Conservation (phyloP, 2,113 vertebrate species). For the Dascyllus trimaculatus region DNA sequence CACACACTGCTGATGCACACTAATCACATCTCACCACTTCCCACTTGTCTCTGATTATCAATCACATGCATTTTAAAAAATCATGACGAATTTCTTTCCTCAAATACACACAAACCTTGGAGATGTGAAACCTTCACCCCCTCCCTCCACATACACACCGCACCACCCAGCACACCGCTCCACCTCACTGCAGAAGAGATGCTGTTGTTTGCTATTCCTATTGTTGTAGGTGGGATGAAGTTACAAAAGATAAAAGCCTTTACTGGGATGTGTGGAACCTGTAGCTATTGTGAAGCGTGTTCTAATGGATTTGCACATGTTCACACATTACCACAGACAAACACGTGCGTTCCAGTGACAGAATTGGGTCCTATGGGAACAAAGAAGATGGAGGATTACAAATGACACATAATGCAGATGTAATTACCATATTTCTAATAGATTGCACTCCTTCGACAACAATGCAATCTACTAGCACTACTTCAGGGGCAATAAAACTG, state of each 20-base stretch:
- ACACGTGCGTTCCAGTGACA: constrained; percentile 1
- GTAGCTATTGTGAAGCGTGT: constrained; percentile 5
- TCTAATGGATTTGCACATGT: constrained; percentile 4
- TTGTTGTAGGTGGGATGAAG: constrained; percentile 1
- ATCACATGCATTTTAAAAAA: constrained; percentile 14
- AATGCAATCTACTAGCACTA: constrained; percentile 37
- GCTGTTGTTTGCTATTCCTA: not conserved
- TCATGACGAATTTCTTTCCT: constrained; percentile 1
- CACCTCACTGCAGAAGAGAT: not conserved
- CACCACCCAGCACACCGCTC: not conserved
- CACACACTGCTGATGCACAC: constrained; percentile 7
- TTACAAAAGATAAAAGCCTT: constrained; percentile 4
- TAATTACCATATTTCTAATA: constrained; percentile 58
- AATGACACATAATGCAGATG: constrained; percentile 43
- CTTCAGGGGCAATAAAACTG: constrained; percentile 25
- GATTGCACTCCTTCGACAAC: constrained; percentile 39
- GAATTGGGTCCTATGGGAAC: constrained; percentile 25
- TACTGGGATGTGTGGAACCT: constrained; percentile 11
- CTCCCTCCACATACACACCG: not conserved
- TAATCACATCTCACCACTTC: constrained; percentile 21
- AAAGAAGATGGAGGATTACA: constrained; percentile 43
- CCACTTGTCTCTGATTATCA: constrained; percentile 21
- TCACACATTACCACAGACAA: not conserved
- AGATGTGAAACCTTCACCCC: not conserved
- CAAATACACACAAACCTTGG: too few species aligned